These are phyloP conservation scores for Theonella swinhoei DNA, from an alignment of 37 sponge, comb jelly and placozoan genomes.

Conservation along the genomic window DNA sequence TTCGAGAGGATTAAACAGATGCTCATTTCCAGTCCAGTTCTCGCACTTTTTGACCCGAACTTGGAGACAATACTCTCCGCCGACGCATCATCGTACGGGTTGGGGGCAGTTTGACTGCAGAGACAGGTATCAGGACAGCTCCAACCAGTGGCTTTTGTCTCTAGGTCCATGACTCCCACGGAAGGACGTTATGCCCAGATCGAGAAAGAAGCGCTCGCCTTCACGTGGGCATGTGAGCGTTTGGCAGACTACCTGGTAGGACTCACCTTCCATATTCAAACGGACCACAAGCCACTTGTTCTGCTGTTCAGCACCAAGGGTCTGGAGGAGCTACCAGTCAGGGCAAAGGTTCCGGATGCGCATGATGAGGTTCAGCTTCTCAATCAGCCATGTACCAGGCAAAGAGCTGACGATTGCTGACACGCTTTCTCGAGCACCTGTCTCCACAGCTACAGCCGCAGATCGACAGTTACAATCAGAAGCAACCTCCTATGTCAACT, in stretches of 20 bases:
- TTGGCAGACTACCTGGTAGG: conserved; percentile 28
- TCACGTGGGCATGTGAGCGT: conserved; percentile 46
- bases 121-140: conserved; percentile 25
- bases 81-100: too few species aligned
- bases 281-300: conserved; percentile 71
- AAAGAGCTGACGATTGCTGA: conserved; percentile 52
- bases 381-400: conserved; percentile 67
- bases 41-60: too few species aligned
- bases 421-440: conserved; percentile 55
- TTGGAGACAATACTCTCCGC: too few species aligned
- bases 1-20: too few species aligned
- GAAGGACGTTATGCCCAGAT: conserved; percentile 52
- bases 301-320: conserved; percentile 50
- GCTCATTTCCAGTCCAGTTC: too few species aligned
- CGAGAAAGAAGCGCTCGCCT: conserved; percentile 56
- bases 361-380: conserved; percentile 44
- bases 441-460: not conserved
- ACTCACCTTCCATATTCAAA: too few species aligned
- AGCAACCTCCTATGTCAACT: not conserved
- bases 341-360: conserved; percentile 59
- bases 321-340: conserved; percentile 46
- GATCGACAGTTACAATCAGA: not conserved
- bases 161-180: conserved; percentile 38
- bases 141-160: conserved; percentile 51
- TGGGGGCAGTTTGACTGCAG: too few species aligned